phyloP scores from a whole-genome alignment of 2,113 vertebrate species.

The Chloroceryle aenea region DNA sequence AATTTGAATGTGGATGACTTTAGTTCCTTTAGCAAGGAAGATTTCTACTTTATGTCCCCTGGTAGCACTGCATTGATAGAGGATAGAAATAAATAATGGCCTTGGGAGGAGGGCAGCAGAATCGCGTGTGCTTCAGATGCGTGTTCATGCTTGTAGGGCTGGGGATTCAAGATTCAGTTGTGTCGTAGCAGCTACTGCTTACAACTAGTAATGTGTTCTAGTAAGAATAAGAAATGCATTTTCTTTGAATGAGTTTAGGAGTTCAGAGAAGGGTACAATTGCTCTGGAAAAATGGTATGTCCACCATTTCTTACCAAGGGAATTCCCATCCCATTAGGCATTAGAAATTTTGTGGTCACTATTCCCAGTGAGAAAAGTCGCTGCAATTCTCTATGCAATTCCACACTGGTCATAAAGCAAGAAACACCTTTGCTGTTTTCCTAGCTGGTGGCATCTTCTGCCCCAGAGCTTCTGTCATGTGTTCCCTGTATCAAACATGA shows the following conservation, averaged over 20 bases:
- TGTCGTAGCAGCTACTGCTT: background rate
- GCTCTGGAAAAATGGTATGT: background rate
- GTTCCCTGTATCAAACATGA: background rate
- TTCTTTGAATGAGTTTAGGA: background rate
- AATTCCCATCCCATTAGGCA: background rate
- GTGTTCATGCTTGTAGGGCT: background rate
- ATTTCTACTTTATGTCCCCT: background rate
- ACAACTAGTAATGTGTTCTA: background rate
- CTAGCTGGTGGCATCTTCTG: background rate
- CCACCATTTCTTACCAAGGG: background rate
- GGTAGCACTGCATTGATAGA: background rate
- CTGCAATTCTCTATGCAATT: background rate
- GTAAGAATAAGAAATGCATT: background rate
- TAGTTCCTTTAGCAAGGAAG: background rate
- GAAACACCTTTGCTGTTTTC: background rate
- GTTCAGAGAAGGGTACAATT: background rate
- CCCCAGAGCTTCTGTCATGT: background rate
- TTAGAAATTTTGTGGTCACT: background rate
- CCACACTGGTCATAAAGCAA: background rate
- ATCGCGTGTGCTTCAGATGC: background rate
- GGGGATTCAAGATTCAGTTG: background rate
- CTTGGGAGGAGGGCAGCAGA: background rate
- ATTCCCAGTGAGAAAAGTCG: background rate
- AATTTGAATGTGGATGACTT: background rate
- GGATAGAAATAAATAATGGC: background rate